These are phyloP conservation scores for Syngnathus acus DNA, from an alignment of 2,797 vertebrate species.

Conservation along the genomic window DNA sequence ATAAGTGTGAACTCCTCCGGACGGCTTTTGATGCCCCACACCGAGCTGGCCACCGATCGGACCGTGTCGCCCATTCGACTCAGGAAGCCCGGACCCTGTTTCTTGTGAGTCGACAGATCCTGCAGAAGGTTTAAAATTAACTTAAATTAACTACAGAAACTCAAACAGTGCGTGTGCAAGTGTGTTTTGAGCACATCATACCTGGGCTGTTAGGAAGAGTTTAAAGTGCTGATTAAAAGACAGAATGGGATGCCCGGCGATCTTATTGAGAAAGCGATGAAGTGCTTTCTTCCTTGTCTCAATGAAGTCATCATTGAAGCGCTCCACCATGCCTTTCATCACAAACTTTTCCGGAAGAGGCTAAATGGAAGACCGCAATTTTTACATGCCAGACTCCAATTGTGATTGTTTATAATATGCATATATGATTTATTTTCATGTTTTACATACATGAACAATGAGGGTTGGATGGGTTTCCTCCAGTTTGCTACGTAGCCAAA, in stretches of 20 bases:
- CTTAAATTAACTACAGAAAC: neutral
- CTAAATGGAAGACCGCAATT: slow-evolving; percentile 47
- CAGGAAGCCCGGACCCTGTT: slow-evolving; percentile 84
- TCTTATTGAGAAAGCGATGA: slow-evolving; percentile 84
- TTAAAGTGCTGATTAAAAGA: slow-evolving; percentile 85
- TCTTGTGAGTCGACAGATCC: slow-evolving; percentile 84
- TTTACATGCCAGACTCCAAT: neutral
- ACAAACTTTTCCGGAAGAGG: slow-evolving; percentile 97
- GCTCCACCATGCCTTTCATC: slow-evolving; percentile 93
- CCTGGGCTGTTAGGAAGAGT: slow-evolving; percentile 85
- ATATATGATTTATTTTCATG: neutral
- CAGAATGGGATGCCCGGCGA: slow-evolving; percentile 87
- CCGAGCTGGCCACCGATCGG: slow-evolving; percentile 79
- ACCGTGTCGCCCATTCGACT: slow-evolving; percentile 88
- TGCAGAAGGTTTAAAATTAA: slow-evolving; percentile 36
- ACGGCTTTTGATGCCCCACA: slow-evolving; percentile 80
- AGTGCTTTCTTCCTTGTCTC: slow-evolving; percentile 87
- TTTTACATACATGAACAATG: slow-evolving; percentile 82
- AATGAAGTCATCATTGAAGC: slow-evolving; percentile 91
- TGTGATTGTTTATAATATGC: too few relatives aligned
- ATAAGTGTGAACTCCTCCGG: slow-evolving; percentile 81
- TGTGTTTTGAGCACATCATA: neutral
- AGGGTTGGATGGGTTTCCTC: slow-evolving; percentile 88
- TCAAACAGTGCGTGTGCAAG: too few relatives aligned
- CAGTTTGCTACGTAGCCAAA: slow-evolving; percentile 86